Evolutionary conservation across 1,140 invertebrate species (phyloP), one percentile per base, ranked within the genome.

Genomic region (Zaprionus vittiger): DNA sequence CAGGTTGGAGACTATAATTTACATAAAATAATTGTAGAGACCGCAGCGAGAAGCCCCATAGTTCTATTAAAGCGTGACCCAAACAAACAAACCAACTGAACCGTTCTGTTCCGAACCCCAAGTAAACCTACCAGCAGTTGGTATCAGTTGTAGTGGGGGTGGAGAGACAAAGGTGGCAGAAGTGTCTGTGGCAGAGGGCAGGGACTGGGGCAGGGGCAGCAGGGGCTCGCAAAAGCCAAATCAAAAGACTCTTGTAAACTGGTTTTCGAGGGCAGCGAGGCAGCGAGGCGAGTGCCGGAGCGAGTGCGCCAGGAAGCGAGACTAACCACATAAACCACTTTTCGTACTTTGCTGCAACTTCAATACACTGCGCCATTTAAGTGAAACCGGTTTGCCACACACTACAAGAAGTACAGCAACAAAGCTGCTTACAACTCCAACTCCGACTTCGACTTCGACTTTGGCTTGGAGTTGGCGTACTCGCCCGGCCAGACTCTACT

Each of bases 61-160:
- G 81, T 87, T 87, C 84, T 89, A 79, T 66, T 81, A 76, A 73
- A 89, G 74, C 84, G 81, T 87, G 84, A 87, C 85, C 84, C 65
- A 82, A 81, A 71, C 79, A 81, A 78, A 80, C 66, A 80, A 79
- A 72, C 65, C 62, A 68, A 63, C 60, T 56, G 24, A 56, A 56
- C 47, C 47, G 47, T 22, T 22, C 47, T 47, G 44, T 22, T 22
- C 47, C 56, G 44, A 79, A 63, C 61, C 69, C 65, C 70, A 61
- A 76, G 15, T 47, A 56, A 67, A 62, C 60, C 41, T 61, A 60
- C 11, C 60, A 64, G 59, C 60, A 71, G 61, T 31, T 31, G 28
- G 28, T 31, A 31, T 31, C 24, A 59, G 41, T 49, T 5, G 5
- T 6, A n/a, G 11, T n/a, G 41, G 15, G 41, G n/a, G 41, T 44